Conservation (phyloP, 1,140 invertebrate genomes). For the Antheraea mylitta region DNA sequence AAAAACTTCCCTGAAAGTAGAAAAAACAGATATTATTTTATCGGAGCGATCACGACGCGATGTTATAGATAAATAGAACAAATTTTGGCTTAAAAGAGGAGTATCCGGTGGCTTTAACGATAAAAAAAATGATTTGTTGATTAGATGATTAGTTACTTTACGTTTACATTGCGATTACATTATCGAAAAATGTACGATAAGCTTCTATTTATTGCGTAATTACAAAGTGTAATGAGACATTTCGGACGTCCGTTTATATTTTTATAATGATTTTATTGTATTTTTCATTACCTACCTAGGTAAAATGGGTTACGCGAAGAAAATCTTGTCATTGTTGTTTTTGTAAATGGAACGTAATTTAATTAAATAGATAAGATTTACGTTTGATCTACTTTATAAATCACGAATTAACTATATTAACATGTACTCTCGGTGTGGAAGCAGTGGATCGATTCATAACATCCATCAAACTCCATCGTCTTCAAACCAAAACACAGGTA, state of each 20-base stretch:
- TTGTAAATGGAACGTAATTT: conserved; percentile 1
- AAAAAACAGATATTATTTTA: too few relatives aligned
- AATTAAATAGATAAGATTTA: conserved; percentile 9
- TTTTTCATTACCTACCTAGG: conserved; percentile 10
- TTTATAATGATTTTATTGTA: conserved; percentile 8
- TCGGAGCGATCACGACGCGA: too few relatives aligned
- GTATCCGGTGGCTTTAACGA: too few relatives aligned
- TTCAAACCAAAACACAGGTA: conserved; percentile 92
- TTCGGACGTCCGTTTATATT: neutral
- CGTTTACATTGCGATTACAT: too few relatives aligned
- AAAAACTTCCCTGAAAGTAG: too few relatives aligned
- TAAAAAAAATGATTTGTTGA: too few relatives aligned
- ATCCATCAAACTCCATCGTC: conserved; percentile 85
- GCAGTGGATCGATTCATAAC: conserved; percentile 88
- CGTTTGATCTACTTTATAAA: conserved; percentile 2
- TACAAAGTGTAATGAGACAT: neutral
- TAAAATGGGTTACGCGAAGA: conserved; percentile 10
- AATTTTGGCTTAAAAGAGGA: too few relatives aligned
- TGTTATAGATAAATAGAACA: too few relatives aligned
- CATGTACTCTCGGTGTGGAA: conserved; percentile 89
- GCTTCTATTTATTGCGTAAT: neutral
- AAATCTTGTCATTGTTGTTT: neutral
- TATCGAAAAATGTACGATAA: neutral
- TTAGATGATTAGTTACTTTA: too few relatives aligned
- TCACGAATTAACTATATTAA: neutral